Percentiles rank a stretch among this genome's conserved stretches.
phyloP scores from a whole-genome alignment of 1,140 invertebrate genomes.

The Atopsyche davidsoni region DNA sequence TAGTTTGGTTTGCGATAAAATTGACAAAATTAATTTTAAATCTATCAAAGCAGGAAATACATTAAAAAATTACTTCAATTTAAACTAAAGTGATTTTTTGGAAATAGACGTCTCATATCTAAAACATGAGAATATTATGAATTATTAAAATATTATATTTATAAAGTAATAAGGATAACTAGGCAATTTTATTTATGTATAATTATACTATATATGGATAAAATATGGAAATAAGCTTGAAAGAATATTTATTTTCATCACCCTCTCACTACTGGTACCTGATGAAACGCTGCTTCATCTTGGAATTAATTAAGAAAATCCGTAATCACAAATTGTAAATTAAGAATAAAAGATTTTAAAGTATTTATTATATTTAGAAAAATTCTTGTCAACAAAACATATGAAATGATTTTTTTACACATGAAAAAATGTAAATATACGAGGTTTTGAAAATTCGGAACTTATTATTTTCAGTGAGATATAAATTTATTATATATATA shows the following conservation, averaged over 20 bases:
- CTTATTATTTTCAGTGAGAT: too few relatives aligned
- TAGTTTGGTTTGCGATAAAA: neutral
- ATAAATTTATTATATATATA: neutral
- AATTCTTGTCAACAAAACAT: too few relatives aligned
- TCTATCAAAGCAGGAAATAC: neutral
- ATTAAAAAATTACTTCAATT: neutral
- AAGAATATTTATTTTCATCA: neutral
- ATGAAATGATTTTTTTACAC: too few relatives aligned
- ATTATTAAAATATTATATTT: neutral
- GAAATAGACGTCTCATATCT: too few relatives aligned
- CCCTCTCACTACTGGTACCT: neutral
- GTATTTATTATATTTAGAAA: too few relatives aligned
- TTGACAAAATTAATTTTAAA: neutral
- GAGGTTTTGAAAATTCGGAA: too few relatives aligned
- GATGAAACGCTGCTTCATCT: too few relatives aligned
- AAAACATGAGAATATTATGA: neutral
- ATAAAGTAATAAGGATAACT: neutral
- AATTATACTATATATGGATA: neutral
- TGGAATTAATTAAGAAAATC: too few relatives aligned
- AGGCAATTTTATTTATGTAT: constrained; percentile 1
- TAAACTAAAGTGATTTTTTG: too few relatives aligned
- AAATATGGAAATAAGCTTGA: neutral
- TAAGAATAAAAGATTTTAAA: too few relatives aligned
- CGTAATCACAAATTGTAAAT: too few relatives aligned
- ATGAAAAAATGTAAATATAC: too few relatives aligned